These are phyloP conservation scores for Atrichornis clamosus DNA, from an alignment of 2,113 vertebrate species.

Conservation along the genomic window DNA sequence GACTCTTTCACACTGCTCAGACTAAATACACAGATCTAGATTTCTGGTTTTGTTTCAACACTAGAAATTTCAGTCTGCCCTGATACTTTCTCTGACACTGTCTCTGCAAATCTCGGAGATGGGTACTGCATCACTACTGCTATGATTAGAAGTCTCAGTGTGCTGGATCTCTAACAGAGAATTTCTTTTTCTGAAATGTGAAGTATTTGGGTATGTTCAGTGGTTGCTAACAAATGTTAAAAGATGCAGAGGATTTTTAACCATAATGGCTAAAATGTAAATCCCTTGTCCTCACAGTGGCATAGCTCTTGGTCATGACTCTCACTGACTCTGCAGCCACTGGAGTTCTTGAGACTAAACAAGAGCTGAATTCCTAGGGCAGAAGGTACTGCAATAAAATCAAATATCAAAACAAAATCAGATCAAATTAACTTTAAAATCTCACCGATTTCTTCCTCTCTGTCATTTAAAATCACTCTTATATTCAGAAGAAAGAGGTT, in stretches of 20 bases:
- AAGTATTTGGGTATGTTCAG: background rate
- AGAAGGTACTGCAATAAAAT: conserved; percentile 11
- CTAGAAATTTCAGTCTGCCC: background rate
- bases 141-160: background rate
- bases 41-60: background rate
- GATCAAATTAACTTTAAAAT: background rate
- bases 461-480: background rate
- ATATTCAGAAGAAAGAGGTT: background rate
- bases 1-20: background rate
- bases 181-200: background rate
- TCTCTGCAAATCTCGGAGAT: background rate
- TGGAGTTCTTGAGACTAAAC: conserved; percentile 35
- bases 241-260: background rate
- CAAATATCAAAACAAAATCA: conserved; percentile 49
- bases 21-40: background rate
- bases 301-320: background rate
- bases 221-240: background rate
- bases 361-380: conserved; percentile 9
- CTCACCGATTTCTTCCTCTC: background rate
- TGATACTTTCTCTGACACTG: background rate
- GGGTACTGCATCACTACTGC: fast-evolving
- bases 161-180: background rate
- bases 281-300: background rate
- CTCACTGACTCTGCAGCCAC: background rate
- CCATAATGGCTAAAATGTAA: background rate